A percentile compares a stretch with the other conserved stretches of the same genome.
Evolutionary conservation across 1,140 invertebrate genomes (phyloP).

Genomic region (Rhynchophorus ferrugineus): DNA sequence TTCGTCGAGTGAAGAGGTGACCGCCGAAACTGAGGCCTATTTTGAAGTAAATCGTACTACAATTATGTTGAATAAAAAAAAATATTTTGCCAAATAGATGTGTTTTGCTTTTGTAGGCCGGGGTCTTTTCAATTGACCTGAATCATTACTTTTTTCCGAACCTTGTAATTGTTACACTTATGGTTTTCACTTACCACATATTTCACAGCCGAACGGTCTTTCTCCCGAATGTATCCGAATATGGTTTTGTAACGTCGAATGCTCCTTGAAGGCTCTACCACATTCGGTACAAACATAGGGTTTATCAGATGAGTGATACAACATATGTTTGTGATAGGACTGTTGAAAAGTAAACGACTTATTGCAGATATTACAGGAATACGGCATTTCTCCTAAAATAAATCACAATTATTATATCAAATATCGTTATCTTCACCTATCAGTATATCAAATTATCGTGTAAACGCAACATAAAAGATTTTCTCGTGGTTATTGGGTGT

Average conservation of each 20-base stretch:
- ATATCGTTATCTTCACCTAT: not conserved
- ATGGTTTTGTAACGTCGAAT: constrained; percentile 84
- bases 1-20: too few relatives aligned
- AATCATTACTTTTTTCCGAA: too few relatives aligned
- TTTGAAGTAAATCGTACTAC: too few relatives aligned
- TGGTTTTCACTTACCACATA: constrained; percentile 75
- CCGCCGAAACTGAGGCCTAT: too few relatives aligned
- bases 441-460: too few relatives aligned
- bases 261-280: constrained; percentile 75
- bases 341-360: constrained; percentile 88
- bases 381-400: constrained; percentile 73
- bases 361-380: constrained; percentile 73
- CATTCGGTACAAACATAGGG: constrained; percentile 73
- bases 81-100: too few relatives aligned
- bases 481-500: too few relatives aligned
- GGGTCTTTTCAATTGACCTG: too few relatives aligned
- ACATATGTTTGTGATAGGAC: constrained; percentile 82
- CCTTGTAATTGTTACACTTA: too few relatives aligned
- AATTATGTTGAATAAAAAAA: too few relatives aligned
- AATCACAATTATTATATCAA: constrained; percentile 14
- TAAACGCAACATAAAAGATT: too few relatives aligned
- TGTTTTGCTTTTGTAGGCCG: too few relatives aligned
- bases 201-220: constrained; percentile 85
- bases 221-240: constrained; percentile 79
- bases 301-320: constrained; percentile 79